Conservation (phyloP, 2,113 vertebrate species). For the Seriola aureovittata region DNA sequence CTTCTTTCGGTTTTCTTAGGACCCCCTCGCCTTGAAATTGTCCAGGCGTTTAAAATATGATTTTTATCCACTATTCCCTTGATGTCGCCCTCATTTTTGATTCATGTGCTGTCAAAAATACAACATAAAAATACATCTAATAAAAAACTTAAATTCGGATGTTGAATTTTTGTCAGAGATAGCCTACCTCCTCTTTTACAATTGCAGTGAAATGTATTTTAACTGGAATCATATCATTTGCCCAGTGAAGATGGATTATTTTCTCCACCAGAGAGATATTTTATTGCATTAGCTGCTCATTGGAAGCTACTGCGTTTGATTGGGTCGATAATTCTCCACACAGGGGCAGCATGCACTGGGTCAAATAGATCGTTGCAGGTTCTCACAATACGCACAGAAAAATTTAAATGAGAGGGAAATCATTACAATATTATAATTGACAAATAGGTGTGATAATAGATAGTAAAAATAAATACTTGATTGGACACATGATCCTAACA, state of each 20-base stretch:
- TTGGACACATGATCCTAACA: not conserved
- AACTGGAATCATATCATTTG: not conserved
- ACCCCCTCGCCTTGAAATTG: not conserved
- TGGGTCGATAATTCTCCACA: conserved; percentile 64
- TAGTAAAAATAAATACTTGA: not conserved
- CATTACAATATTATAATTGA: conserved; percentile 19
- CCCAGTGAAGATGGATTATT: conserved; percentile 20
- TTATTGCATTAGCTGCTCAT: conserved; percentile 27
- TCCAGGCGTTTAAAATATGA: not conserved
- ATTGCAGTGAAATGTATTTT: not conserved
- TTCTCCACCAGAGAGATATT: conserved; percentile 30
- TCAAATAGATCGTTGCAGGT: conserved; percentile 6
- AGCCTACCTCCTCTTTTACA: not conserved
- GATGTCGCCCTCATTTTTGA: not conserved
- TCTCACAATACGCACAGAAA: conserved; percentile 9
- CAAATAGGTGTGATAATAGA: not conserved
- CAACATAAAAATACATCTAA: not conserved
- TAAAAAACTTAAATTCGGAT: not conserved
- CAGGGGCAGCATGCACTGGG: conserved; percentile 67
- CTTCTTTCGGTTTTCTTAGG: not conserved
- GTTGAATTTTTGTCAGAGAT: not conserved
- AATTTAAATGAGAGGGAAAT: conserved; percentile 28
- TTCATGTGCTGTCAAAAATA: not conserved
- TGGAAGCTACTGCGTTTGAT: conserved; percentile 43
- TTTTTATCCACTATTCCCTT: not conserved